Evolutionary conservation across 2,888 invertebrate genomes (phyloP).

Genomic region (Xestia ashworthii): DNA sequence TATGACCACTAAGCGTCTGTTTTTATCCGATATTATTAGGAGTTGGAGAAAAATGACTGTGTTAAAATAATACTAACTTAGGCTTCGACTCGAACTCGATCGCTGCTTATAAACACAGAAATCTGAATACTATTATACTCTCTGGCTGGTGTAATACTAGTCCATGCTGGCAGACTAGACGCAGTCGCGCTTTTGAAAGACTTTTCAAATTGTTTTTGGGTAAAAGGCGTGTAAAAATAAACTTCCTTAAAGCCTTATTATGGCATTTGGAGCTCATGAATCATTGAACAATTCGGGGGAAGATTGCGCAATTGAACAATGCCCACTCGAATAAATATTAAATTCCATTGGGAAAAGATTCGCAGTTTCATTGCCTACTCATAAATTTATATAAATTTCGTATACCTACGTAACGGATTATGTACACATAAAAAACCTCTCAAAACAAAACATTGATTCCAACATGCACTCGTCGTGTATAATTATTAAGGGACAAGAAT

Average conservation of each 20-base stretch:
- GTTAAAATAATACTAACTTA: no score
- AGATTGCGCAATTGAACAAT: neutral
- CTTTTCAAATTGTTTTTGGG: neutral
- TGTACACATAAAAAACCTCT: neutral
- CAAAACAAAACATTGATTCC: neutral
- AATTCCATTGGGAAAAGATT: neutral
- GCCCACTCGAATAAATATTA: neutral
- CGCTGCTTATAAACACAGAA: no score
- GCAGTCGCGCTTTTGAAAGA: neutral
- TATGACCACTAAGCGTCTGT: neutral
- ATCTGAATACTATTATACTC: no score
- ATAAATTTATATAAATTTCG: no score
- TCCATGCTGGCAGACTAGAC: no score
- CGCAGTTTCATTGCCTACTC: neutral
- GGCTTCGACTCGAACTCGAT: neutral
- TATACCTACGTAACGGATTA: neutral
- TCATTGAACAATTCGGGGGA: neutral
- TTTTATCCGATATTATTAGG: neutral
- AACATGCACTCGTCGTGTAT: constrained; percentile 8
- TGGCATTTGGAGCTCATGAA: neutral
- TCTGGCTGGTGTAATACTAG: neutral
- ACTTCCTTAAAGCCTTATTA: neutral
- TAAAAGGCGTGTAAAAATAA: neutral
- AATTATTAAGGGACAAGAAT: constrained; percentile 24
- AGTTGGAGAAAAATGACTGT: neutral